These are phyloP conservation scores for Macrosiphum euphorbiae DNA, from an alignment of 2,888 invertebrate species.

Conservation along the genomic window DNA sequence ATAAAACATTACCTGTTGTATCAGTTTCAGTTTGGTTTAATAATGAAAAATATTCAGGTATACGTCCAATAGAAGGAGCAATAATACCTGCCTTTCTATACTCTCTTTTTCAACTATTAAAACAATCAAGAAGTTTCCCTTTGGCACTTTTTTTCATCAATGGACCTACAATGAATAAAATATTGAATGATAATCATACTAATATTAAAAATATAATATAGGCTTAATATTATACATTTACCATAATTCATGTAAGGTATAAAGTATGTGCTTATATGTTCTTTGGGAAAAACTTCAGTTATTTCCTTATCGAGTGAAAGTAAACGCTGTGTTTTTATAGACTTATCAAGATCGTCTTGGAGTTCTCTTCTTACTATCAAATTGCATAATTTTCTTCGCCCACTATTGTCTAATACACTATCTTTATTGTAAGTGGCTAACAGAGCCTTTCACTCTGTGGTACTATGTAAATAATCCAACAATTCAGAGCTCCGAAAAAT, in stretches of 20 bases:
- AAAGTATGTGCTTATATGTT: neutral
- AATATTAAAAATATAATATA: neutral
- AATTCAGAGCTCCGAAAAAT: neutral
- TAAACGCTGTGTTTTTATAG: neutral
- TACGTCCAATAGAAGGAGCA: neutral
- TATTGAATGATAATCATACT: neutral
- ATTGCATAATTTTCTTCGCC: neutral
- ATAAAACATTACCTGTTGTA: neutral
- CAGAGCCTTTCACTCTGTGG: neutral
- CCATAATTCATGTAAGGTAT: neutral
- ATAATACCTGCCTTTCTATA: neutral
- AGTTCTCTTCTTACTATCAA: neutral
- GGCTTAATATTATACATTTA: neutral
- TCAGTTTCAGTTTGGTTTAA: neutral
- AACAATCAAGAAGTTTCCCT: neutral
- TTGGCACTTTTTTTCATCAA: neutral
- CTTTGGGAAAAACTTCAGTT: neutral
- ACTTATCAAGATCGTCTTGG: neutral
- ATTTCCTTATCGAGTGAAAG: neutral
- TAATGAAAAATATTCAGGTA: neutral
- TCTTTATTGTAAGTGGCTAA: slow-evolving; percentile 8
- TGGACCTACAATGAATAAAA: neutral
- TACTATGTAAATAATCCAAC: neutral
- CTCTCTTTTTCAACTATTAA: neutral
- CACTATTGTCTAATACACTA: neutral